Base-by-base conservation (phyloP, 2,888 invertebrate genomes). In the Scaptomyza reducta region DNA sequence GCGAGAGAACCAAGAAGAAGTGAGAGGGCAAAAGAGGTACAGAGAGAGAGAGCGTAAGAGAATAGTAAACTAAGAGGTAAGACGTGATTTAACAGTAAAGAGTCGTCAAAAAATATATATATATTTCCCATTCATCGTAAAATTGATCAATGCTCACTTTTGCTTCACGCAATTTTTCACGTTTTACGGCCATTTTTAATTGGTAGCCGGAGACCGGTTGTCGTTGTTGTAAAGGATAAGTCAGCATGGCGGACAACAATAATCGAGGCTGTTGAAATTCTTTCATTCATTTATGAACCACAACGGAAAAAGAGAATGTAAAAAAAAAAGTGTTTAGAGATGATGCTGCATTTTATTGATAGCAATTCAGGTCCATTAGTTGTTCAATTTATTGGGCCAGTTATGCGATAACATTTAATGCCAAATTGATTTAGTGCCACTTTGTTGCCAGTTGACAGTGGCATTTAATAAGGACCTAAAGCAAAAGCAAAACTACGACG, bases 171-270 rank as follows among this genome's bases (percentile, higher is more conserved):
- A 69, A 65, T 79, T 78, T 40, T 71, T 18, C 77, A 71, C 77
- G 74, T 79, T 82, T 87, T 76, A 85, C 61, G 76, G 56, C 41
- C 54, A 68, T 71, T 85, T 82, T 87, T 87, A 87, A 82, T 82
- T 82, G 77, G 57, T 51, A 31, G 40, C 66, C 61, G 55, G 5
- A 22, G 11, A 18, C n/a, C 41, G 40, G 25, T 38, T 18, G 27
- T 59, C 60, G 27, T 59, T 70, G 50, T 38, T 44, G 50, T 55
- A 64, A 68, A 63, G 87, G 64, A 65, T 66, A 75, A 75, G 56
- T 62, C 64, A 9, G 60, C 40, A 40, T 56, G 53, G 66, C 61
- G 38, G 56, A 50, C 69, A 72, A 69, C 79, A 72, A 61, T 57
- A 33, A 18, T 14, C 18, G 7, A 44, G 33, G 31, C 61, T 41